Evolutionary conservation across 2,888 invertebrate species (phyloP).

Genomic region (Cantharis flavilabris): DNA sequence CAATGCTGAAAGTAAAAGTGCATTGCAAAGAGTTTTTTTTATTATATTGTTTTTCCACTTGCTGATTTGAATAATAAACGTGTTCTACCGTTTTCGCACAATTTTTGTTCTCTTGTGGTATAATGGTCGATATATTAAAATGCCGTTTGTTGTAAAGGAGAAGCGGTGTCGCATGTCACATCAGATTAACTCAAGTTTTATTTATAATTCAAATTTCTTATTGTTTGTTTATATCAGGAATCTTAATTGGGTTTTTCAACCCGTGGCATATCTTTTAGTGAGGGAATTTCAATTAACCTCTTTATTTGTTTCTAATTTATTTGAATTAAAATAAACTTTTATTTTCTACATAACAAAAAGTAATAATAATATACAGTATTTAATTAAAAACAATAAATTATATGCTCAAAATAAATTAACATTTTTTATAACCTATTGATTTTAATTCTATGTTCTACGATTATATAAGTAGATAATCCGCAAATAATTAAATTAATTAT

Average conservation of each 20-base stretch:
- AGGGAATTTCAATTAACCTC: background rate
- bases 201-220: background rate
- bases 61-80: background rate
- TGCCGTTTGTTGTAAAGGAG: background rate
- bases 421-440: background rate
- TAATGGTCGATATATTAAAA: background rate
- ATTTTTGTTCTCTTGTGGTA: background rate
- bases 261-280: background rate
- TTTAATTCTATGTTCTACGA: background rate
- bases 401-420: background rate
- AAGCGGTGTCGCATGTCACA: background rate
- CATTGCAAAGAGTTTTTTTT: background rate
- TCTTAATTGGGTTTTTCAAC: background rate
- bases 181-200: background rate
- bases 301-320: background rate
- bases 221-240: background rate
- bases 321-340: background rate
- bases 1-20: background rate
- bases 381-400: background rate
- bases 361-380: background rate
- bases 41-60: background rate
- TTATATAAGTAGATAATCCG: background rate
- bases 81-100: background rate
- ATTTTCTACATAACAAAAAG: background rate
- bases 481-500: background rate